Evolutionary conservation across 1,140 invertebrate species (phyloP), one percentile per base, ranked within the genome.

Genomic region (Ceratoteleas bidentatus): DNA sequence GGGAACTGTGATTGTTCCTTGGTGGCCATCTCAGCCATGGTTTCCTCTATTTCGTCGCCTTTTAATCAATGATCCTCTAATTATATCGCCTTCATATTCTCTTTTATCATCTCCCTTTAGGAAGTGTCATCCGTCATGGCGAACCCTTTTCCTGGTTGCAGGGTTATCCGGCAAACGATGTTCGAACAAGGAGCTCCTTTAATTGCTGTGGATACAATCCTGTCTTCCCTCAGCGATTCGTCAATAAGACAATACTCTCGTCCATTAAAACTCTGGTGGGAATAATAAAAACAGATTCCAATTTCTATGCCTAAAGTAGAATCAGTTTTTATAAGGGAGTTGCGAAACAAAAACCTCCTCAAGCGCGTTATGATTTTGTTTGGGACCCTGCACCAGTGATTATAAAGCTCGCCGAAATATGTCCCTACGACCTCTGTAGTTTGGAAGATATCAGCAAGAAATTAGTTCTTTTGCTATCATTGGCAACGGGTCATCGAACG

Each of bases 241-340:
- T 56, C 53, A 13, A 56, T 56, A n/a, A 56, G n/a, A 43, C 34
- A 43, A 58, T 58, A 58, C 15, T 43, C 85, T 10, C 15, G 38
- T 47, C 40, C 78, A 9, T 24, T 74, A 32, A 74, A 72, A 49
- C 24, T 57, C 8, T 86, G 83, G 83, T 74, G 68, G 66, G n/a
- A 65, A n/a, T 85, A 65, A 54, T 81, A 56, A 33, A 69, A 75
- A 9, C 53, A 81, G 11, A 43, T 58, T 15, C 16, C 15, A 10
- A n/a, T 58, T 4, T 79, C 43, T 40, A n/a, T 34, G 33, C 56
- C 72, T 1, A 36, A 69, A n/a, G 13, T 73, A 24, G 14, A 32
- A 0, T 8, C 15, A 38, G 15, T 83, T 86, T 85, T 66, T 68
- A 84, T 68, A 87, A 84, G 73, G 87, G 84, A 45, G 56, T 85